Evolutionary conservation across 2,113 vertebrate genomes (phyloP).

Genomic region (Macquaria australasica): DNA sequence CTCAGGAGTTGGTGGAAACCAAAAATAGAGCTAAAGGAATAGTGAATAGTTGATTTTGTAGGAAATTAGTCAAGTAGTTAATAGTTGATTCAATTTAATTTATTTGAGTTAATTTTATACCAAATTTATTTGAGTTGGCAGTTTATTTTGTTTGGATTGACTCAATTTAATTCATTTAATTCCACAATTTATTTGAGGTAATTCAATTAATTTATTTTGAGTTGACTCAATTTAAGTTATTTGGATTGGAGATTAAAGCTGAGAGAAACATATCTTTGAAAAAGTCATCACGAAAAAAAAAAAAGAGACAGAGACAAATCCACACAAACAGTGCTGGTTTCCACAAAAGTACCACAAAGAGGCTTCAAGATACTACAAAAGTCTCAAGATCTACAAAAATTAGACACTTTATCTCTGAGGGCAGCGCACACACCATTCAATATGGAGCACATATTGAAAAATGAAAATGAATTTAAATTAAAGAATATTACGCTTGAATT

Average conservation of each 20-base stretch:
- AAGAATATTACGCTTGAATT: slow-evolving; percentile 2
- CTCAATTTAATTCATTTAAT: too few relatives aligned
- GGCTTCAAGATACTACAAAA: background rate
- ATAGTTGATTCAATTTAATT: too few relatives aligned
- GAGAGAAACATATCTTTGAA: background rate
- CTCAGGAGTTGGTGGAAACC: background rate
- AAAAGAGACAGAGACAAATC: background rate
- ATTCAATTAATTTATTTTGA: too few relatives aligned
- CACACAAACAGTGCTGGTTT: background rate
- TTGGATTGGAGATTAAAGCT: background rate
- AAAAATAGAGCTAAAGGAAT: background rate
- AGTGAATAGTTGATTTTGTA: too few relatives aligned
- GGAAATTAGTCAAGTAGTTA: too few relatives aligned
- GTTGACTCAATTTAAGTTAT: too few relatives aligned
- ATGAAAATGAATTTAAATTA: background rate
- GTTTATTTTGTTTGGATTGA: too few relatives aligned
- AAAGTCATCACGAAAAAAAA: background rate
- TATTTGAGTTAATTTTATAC: too few relatives aligned
- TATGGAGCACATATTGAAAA: too few relatives aligned
- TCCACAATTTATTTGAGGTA: too few relatives aligned
- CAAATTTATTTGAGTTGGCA: too few relatives aligned
- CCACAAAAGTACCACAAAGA: background rate
- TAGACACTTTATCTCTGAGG: background rate
- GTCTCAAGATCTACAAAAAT: background rate
- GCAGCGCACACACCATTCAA: background rate